Base-by-base conservation (phyloP, 1,140 invertebrate species). In the Sycophila sp. region DNA sequence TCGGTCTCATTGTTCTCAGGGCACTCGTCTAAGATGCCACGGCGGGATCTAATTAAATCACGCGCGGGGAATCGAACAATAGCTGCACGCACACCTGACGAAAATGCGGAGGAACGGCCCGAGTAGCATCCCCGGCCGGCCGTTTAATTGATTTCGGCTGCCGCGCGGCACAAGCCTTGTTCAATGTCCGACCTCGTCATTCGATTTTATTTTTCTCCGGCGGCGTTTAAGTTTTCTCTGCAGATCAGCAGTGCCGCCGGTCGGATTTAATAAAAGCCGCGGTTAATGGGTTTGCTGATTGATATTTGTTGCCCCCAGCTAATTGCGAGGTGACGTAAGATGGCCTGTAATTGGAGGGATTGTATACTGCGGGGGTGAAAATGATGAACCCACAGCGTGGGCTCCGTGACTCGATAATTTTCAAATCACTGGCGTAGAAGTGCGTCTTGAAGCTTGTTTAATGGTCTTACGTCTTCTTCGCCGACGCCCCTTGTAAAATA, bases 31-130 rank as follows among this genome's bases (percentile, higher is more conserved):
- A 45, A 45, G 42, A 22, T 47, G 26, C 26, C 13, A 11, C n/a
- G 49, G 19, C 34, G 40, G 26, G 30, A 65, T 65, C 63, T 65
- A 55, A 65, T 65, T 55, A 65, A 55, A 65, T 65, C 15, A 49
- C 36, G 19, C 47, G 30, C 11, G 34, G 30, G n/a, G 34, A 40
- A 42, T 38, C 36, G 58, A 60, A 45, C 45, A 60, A 60, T n/a
- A n/a, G n/a, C 58, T 40, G 38, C n/a, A n/a, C n/a, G n/a, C n/a
- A n/a, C n/a, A n/a, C n/a, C n/a, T n/a, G n/a, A n/a, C n/a, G n/a
- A n/a, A n/a, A n/a, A n/a, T n/a, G n/a, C n/a, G n/a, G n/a, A n/a
- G n/a, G n/a, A n/a, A n/a, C n/a, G n/a, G n/a, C n/a, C n/a, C n/a
- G n/a, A n/a, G n/a, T n/a, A n/a, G n/a, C 58, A 60, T 42, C 38